Evolutionary conservation across 1,140 invertebrate species (phyloP).

Genomic region (Tachypleus tridentatus): DNA sequence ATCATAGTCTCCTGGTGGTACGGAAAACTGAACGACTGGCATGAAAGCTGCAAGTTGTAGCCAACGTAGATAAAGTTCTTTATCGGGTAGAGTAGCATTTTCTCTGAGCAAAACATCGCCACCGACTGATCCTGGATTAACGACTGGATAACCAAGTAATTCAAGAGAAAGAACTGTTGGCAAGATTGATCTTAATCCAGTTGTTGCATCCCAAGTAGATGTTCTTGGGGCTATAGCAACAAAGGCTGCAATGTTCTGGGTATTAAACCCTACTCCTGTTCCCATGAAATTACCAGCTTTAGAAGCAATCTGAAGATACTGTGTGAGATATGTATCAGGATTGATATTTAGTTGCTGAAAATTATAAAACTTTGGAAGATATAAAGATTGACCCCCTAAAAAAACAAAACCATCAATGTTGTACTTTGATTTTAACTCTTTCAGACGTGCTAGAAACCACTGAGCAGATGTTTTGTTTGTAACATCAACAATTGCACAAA

Average conservation of each 20-base stretch:
- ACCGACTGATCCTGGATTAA: conserved; percentile 84
- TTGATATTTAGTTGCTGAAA: conserved; percentile 52
- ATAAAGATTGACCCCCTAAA: conserved; percentile 74
- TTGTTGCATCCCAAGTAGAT: conserved; percentile 60
- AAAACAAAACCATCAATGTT: conserved; percentile 80
- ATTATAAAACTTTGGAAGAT: conserved; percentile 72
- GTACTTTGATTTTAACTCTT: conserved; percentile 53
- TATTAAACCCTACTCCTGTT: conserved; percentile 62
- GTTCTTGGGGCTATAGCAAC: conserved; percentile 71
- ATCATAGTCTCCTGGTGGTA: conserved; percentile 72
- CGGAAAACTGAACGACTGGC: conserved; percentile 80
- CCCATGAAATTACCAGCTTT: conserved; percentile 55
- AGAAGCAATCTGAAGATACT: conserved; percentile 33
- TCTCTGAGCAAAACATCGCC: conserved; percentile 44
- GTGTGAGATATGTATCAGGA: conserved; percentile 63
- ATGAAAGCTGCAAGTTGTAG: conserved; percentile 84
- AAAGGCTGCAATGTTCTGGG: conserved; percentile 72
- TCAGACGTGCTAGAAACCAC: conserved; percentile 65
- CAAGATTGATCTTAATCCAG: conserved; percentile 63
- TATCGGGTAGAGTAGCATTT: conserved; percentile 47
- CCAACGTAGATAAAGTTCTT: conserved; percentile 86
- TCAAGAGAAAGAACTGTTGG: conserved; percentile 76
- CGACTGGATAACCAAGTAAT: conserved; percentile 74
- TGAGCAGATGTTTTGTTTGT: conserved; percentile 62
- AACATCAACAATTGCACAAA: conserved; percentile 58